phyloP scores from a whole-genome alignment of 2,797 vertebrate species.

The Melopsittacus undulatus region DNA sequence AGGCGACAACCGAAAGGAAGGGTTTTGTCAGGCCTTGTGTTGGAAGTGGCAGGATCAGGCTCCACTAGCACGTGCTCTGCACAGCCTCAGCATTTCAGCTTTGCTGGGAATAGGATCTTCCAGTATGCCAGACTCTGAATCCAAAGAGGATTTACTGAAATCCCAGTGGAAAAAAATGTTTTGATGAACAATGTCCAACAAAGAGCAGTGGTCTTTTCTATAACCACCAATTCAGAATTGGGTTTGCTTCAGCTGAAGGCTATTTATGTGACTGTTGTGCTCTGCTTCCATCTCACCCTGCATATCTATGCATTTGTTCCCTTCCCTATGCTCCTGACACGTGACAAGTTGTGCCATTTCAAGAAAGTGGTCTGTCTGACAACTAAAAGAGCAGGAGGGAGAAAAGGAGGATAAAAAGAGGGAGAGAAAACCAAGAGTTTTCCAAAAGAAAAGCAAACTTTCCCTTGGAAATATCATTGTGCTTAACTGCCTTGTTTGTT shows the following conservation, averaged over 20 bases:
- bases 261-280: background rate
- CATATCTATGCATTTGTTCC: background rate
- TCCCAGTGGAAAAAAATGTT: background rate
- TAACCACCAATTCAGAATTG: background rate
- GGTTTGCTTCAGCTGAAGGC: background rate
- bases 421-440: background rate
- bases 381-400: rapidly evolving
- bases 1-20: background rate
- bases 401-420: background rate
- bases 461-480: background rate
- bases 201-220: background rate
- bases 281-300: background rate
- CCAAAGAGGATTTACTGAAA: background rate
- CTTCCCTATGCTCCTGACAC: background rate
- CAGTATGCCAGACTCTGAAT: background rate
- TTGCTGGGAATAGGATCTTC: background rate
- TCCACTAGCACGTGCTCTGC: background rate
- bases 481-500: background rate
- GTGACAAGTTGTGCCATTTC: background rate
- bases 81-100: background rate
- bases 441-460: background rate
- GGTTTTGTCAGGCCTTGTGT: background rate
- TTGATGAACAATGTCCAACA: rapidly evolving
- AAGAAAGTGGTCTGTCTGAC: background rate
- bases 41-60: background rate